Evolutionary conservation across 2,797 vertebrate species (phyloP), one percentile per base, ranked within the genome.

Genomic region (Periparus ater): DNA sequence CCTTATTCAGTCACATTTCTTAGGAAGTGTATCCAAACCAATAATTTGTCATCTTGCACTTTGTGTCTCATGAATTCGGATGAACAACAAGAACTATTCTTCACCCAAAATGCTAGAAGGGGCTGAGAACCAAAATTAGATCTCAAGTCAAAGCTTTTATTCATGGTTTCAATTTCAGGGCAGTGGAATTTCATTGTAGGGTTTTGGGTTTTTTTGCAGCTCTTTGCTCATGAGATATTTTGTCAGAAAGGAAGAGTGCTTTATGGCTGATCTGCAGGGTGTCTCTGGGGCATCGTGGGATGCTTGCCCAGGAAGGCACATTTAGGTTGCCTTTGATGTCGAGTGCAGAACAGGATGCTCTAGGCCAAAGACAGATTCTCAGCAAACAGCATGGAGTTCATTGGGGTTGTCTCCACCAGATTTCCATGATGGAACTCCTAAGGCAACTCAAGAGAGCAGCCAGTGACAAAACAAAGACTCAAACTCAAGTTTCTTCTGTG

Each of bases 91-190:
- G 83, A 93, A 68, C 85, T 86, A 40, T 78, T 96, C 58, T 94
- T 94, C 25, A 88, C 34, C 73, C 73, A 17, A 78, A 88, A 88
- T 76, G 67, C 88, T 90, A 53, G 57, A 81, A 81, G 70, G 83
- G 66, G 8, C 73, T 36, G 62, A 88, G 62, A 32, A 91, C 73
- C 88, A 88, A 91, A 93, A 93, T 93, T 96, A 90, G 85, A 92
- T 82, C 63, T 72, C 42, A 63, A 54, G 50, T 94, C 50, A 88
- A 86, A 84, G 73, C 50, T 76, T 90, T 88, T 91, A 81, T 95
- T 91, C 92, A 90, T 5, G 13, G 57, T 90, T 94, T 93, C 79
- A 74, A 57, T 53, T 84, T 67, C 12, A 10, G 58, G 34, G 54
- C 67, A 58, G 62, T 65, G 54, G 80, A 71, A 78, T 86, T 83